Percentiles rank a stretch among this genome's conserved stretches.
Evolutionary conservation across 2,888 invertebrate genomes (phyloP).

Genomic region (Slavum lentiscoides): DNA sequence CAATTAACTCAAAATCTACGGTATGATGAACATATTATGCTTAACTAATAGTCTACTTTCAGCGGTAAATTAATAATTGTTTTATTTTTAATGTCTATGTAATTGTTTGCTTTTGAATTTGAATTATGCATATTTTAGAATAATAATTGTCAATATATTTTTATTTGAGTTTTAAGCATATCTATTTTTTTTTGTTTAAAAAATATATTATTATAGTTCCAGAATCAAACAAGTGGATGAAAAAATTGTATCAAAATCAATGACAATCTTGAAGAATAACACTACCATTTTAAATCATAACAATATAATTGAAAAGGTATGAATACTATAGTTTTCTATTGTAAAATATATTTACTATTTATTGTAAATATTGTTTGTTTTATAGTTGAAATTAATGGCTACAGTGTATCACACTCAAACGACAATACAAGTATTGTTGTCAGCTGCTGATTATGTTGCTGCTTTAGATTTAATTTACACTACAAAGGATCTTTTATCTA

Average conservation of each 20-base stretch:
- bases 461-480: constrained; percentile 95
- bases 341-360: constrained; percentile 2
- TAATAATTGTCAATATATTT: background rate
- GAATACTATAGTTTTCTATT: constrained; percentile 26
- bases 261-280: constrained; percentile 42
- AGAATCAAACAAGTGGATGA: constrained; percentile 44
- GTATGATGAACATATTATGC: constrained; percentile 50
- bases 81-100: too few species aligned
- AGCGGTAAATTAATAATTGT: background rate
- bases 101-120: background rate
- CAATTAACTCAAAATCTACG: constrained; percentile 75
- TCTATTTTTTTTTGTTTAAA: background rate
- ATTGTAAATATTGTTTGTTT: constrained; percentile 21
- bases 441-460: constrained; percentile 95
- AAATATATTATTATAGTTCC: constrained; percentile 19
- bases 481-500: constrained; percentile 89
- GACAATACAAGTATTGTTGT: constrained; percentile 89
- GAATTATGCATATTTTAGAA: background rate
- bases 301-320: constrained; percentile 23
- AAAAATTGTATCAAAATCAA: constrained; percentile 38
- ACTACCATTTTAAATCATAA: constrained; percentile 35
- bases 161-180: background rate
- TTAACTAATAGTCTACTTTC: background rate
- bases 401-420: constrained; percentile 98
- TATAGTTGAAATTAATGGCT: constrained; percentile 80